A percentile compares a stretch with the other conserved stretches of the same genome.
phyloP scores from a whole-genome alignment of 37 sponge, comb jelly and placozoan species.

The Beroe forskalii region DNA sequence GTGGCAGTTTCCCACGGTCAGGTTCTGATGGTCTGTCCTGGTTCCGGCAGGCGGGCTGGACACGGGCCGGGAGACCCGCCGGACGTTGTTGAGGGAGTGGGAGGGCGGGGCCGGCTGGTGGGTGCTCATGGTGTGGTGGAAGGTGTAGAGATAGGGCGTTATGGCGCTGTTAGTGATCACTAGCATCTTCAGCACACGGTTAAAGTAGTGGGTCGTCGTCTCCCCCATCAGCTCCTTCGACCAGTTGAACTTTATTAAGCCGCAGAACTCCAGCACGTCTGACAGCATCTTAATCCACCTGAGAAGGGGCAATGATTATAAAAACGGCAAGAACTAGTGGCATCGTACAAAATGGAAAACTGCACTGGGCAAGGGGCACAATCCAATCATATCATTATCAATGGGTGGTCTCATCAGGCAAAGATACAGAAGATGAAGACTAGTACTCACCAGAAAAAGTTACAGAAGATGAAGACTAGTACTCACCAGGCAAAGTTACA shows the following conservation, averaged over 20 bases:
- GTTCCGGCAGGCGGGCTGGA: not conserved
- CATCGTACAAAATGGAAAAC: too few relatives aligned
- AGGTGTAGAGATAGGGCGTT: slow-evolving; percentile 34
- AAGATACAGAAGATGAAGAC: too few relatives aligned
- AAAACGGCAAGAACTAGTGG: too few relatives aligned
- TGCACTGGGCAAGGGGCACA: too few relatives aligned
- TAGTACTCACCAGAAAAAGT: too few relatives aligned
- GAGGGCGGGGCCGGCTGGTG: not conserved
- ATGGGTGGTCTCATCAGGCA: too few relatives aligned
- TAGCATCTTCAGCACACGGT: slow-evolving; percentile 36
- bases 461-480: too few relatives aligned
- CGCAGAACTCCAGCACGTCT: slow-evolving; percentile 8
- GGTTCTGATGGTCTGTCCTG: not conserved
- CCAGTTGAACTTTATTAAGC: slow-evolving; percentile 2
- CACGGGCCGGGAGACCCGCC: not conserved
- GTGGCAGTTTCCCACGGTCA: not conserved
- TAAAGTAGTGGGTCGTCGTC: not conserved
- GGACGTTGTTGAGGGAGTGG: not conserved
- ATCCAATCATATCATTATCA: too few relatives aligned
- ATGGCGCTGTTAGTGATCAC: slow-evolving; percentile 43
- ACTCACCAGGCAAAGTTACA: too few relatives aligned
- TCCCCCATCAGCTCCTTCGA: slow-evolving; percentile 4
- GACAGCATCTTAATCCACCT: slow-evolving; percentile 61
- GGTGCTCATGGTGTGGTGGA: not conserved
- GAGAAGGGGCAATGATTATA: not conserved